Evolutionary conservation across 2,797 vertebrate species (phyloP).

Genomic region (Serranus cabrilla): DNA sequence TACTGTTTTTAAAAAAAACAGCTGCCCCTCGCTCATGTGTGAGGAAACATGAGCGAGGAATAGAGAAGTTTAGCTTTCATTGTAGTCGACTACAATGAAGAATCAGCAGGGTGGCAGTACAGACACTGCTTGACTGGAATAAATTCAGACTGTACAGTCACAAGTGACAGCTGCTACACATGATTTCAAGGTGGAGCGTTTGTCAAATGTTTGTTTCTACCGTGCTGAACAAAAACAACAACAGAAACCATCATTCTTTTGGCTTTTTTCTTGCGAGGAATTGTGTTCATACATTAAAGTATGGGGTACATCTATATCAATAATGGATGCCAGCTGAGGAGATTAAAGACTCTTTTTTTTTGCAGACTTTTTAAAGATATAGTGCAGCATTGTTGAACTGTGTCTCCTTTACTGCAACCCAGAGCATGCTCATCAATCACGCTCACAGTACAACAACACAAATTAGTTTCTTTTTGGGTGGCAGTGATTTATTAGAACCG

Average conservation of each 20-base stretch:
- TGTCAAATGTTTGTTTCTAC: conserved; percentile 56
- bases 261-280: conserved; percentile 44
- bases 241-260: conserved; percentile 40
- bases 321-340: conserved; percentile 63
- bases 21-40: conserved; percentile 68
- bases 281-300: conserved; percentile 45
- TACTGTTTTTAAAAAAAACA: conserved; percentile 65
- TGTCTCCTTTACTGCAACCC: conserved; percentile 73
- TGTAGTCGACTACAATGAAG: conserved; percentile 64
- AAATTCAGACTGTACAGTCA: conserved; percentile 50
- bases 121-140: conserved; percentile 57
- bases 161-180: conserved; percentile 54
- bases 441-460: conserved; percentile 81
- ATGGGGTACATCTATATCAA: conserved; percentile 64
- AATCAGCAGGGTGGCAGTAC: conserved; percentile 51
- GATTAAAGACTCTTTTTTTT: conserved; percentile 54
- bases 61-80: conserved; percentile 62
- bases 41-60: conserved; percentile 60
- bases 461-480: conserved; percentile 82
- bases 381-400: conserved; percentile 70
- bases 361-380: conserved; percentile 58
- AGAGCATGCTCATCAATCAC: conserved; percentile 81
- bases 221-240: conserved; percentile 37
- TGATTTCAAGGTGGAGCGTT: conserved; percentile 49
- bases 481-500: conserved; percentile 83